Evolutionary conservation across 2,113 vertebrate genomes (phyloP).

Genomic region (Andinoacara biseriatus): DNA sequence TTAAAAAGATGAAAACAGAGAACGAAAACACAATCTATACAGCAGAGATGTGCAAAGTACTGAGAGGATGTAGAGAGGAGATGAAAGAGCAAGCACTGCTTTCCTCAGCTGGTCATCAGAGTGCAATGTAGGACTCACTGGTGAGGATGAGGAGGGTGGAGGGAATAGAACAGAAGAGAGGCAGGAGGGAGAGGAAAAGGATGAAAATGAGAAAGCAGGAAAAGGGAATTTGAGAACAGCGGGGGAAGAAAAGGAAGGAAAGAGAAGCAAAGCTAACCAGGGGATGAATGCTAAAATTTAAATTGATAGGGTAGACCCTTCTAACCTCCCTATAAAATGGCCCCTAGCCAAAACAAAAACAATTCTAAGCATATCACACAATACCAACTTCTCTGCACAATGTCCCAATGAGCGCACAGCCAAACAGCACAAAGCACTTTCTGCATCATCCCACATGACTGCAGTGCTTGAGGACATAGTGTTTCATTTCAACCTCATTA

Average conservation of each 20-base stretch:
- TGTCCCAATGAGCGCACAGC: constrained; percentile 48
- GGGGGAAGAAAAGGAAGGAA: neutral
- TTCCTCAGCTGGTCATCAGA: constrained; percentile 51
- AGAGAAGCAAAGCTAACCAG: neutral
- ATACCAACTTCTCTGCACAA: constrained; percentile 37
- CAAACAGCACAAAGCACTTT: constrained; percentile 59
- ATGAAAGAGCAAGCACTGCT: constrained; percentile 43
- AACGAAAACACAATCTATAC: constrained; percentile 20
- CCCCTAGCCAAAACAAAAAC: constrained; percentile 66
- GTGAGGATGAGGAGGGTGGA: neutral
- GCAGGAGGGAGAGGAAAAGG: neutral
- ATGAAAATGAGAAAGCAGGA: neutral
- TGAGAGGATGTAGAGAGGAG: constrained; percentile 27
- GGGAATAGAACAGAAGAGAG: neutral
- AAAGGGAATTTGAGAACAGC: neutral
- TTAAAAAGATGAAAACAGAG: constrained; percentile 36
- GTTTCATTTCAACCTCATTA: constrained; percentile 76
- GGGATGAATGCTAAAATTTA: constrained; percentile 43
- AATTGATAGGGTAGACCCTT: constrained; percentile 59
- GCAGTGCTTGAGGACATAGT: constrained; percentile 66
- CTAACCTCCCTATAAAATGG: constrained; percentile 44
- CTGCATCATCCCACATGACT: constrained; percentile 65
- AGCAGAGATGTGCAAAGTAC: constrained; percentile 30
- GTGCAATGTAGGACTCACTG: constrained; percentile 34
- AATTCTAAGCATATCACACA: constrained; percentile 46